phyloP scores from a whole-genome alignment of 1,140 invertebrate species.

The Drosophila tropicalis region DNA sequence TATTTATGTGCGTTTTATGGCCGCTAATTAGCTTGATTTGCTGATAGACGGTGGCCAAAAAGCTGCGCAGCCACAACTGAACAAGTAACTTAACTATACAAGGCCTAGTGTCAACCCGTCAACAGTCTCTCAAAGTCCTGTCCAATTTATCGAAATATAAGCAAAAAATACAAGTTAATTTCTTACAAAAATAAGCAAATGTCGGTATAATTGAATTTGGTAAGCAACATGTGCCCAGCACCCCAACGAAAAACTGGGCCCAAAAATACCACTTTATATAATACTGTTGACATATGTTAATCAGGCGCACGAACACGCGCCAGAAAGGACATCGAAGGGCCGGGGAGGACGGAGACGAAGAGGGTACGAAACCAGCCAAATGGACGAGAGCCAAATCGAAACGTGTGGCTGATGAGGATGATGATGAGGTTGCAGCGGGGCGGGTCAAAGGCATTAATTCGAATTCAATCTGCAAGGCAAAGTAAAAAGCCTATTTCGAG shows the following conservation, averaged over 20 bases:
- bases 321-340: conserved; percentile 27
- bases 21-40: conserved; percentile 69
- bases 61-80: not conserved
- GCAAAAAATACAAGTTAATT: conserved; percentile 70
- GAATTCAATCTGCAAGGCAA: conserved; percentile 81
- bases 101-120: not conserved
- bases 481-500: conserved; percentile 79
- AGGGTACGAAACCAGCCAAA: conserved; percentile 29
- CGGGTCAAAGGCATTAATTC: conserved; percentile 83
- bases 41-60: not conserved
- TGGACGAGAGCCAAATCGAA: conserved; percentile 38
- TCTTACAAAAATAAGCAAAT: conserved; percentile 76
- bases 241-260: conserved; percentile 38
- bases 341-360: not conserved
- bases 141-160: not conserved
- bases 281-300: conserved; percentile 83
- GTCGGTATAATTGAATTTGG: conserved; percentile 75
- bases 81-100: not conserved
- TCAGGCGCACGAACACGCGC: conserved; percentile 81
- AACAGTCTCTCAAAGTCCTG: not conserved
- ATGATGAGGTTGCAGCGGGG: conserved; percentile 59
- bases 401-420: conserved; percentile 52
- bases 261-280: conserved; percentile 79
- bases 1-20: conserved; percentile 79
- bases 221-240: conserved; percentile 46